Evolutionary conservation across 2,113 vertebrate species (phyloP).

Genomic region (Gallinago undulata): DNA sequence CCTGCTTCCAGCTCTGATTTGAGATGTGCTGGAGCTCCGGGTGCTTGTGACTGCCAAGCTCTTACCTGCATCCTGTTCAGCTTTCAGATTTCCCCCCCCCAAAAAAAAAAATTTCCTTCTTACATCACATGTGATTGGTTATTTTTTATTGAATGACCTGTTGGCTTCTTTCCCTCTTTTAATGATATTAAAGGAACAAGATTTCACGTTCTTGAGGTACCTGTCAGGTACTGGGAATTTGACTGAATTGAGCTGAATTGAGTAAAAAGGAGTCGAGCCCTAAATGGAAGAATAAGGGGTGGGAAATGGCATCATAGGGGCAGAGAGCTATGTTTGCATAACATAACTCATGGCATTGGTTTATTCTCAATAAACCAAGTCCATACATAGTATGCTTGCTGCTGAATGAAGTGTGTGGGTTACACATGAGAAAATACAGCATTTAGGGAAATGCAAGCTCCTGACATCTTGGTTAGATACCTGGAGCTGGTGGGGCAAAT

Average conservation of each 20-base stretch:
- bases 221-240: not conserved
- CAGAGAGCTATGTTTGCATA: not conserved
- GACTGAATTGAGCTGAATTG: not conserved
- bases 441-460: not conserved
- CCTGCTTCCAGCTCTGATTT: not conserved
- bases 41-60: not conserved
- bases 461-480: not conserved
- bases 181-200: not conserved
- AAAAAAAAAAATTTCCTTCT: not conserved
- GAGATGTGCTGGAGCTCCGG: not conserved
- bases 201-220: not conserved
- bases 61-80: not conserved
- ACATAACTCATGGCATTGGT: not conserved
- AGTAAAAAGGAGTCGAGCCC: rapidly evolving
- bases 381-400: not conserved
- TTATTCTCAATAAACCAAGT: not conserved
- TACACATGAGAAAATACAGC: not conserved
- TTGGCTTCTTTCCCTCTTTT: not conserved
- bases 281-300: not conserved
- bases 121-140: not conserved
- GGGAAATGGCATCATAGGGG: not conserved
- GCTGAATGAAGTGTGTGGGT: not conserved
- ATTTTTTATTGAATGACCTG: not conserved
- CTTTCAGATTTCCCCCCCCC: not conserved
- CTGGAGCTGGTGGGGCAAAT: not conserved